phyloP scores from a whole-genome alignment of 2,888 invertebrate species.

The Drosophila ezoana region DNA sequence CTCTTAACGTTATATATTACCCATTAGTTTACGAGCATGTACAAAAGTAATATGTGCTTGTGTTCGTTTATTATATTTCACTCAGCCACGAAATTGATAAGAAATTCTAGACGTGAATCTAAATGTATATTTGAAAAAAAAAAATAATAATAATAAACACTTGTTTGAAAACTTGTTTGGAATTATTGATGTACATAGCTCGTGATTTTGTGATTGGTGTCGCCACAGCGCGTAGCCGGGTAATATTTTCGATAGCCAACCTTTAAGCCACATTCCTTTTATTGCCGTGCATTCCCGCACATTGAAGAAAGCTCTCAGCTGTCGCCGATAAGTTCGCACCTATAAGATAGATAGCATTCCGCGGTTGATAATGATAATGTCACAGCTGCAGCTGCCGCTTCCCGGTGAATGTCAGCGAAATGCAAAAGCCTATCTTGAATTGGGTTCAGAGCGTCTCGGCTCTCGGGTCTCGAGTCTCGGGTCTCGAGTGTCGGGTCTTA shows the following conservation, averaged over 20 bases:
- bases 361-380: constrained; percentile 16
- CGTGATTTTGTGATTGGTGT: constrained; percentile 1
- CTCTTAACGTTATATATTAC: constrained; percentile 24
- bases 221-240: neutral
- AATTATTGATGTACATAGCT: constrained; percentile 39
- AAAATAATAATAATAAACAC: neutral
- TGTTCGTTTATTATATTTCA: constrained; percentile 36
- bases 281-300: constrained; percentile 8
- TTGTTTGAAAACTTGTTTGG: constrained; percentile 48
- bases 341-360: constrained; percentile 27
- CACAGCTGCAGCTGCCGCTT: constrained; percentile 36
- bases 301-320: constrained; percentile 15
- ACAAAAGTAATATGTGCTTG: constrained; percentile 9
- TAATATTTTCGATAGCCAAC: constrained; percentile 1
- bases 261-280: constrained; percentile 8
- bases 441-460: constrained; percentile 18
- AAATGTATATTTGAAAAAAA: neutral
- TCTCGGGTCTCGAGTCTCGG: neutral
- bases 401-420: constrained; percentile 41
- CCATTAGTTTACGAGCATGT: constrained; percentile 36
- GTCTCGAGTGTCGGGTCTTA: constrained; percentile 21
- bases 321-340: constrained; percentile 14
- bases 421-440: constrained; percentile 36
- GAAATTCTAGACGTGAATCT: constrained; percentile 45
- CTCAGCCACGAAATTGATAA: constrained; percentile 47